Conservation (phyloP, 2,113 vertebrate genomes). For the Paraplagusia blochii region DNA sequence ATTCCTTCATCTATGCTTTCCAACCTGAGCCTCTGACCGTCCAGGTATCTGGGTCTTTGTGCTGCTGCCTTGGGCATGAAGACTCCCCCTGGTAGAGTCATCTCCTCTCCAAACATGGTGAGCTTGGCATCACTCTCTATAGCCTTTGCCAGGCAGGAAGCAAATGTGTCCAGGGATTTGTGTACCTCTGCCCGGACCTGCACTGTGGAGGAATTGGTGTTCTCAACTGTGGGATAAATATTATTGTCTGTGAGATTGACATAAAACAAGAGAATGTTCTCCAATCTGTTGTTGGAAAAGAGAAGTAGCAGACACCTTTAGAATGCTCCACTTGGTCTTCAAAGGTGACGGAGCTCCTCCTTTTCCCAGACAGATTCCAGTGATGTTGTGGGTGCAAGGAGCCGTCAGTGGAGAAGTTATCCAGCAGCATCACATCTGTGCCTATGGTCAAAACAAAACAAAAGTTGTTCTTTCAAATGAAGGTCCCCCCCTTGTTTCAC, state of each 20-base stretch:
- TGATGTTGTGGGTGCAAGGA: slow-evolving; percentile 63
- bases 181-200: slow-evolving; percentile 88
- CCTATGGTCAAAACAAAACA: slow-evolving; percentile 68
- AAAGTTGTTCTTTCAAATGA: too few relatives aligned
- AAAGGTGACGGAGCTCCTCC: slow-evolving; percentile 94
- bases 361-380: slow-evolving; percentile 74
- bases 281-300: background rate
- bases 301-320: slow-evolving; percentile 78
- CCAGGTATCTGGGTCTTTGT: slow-evolving; percentile 75
- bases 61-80: slow-evolving; percentile 51
- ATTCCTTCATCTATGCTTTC: slow-evolving; percentile 96
- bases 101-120: slow-evolving; percentile 86
- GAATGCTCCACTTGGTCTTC: slow-evolving; percentile 90
- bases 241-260: background rate
- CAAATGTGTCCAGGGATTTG: slow-evolving; percentile 88
- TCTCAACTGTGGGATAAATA: slow-evolving; percentile 58
- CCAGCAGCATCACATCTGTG: slow-evolving; percentile 93
- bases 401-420: slow-evolving; percentile 83
- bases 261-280: background rate
- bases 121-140: slow-evolving; percentile 94
- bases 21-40: slow-evolving; percentile 84
- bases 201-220: slow-evolving; percentile 59
- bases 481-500: background rate
- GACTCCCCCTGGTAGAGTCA: slow-evolving; percentile 71
- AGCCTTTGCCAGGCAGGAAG: slow-evolving; percentile 86